These are phyloP conservation scores for Nannoperca obscura DNA, from an alignment of 2,797 vertebrate species.

Conservation along the genomic window DNA sequence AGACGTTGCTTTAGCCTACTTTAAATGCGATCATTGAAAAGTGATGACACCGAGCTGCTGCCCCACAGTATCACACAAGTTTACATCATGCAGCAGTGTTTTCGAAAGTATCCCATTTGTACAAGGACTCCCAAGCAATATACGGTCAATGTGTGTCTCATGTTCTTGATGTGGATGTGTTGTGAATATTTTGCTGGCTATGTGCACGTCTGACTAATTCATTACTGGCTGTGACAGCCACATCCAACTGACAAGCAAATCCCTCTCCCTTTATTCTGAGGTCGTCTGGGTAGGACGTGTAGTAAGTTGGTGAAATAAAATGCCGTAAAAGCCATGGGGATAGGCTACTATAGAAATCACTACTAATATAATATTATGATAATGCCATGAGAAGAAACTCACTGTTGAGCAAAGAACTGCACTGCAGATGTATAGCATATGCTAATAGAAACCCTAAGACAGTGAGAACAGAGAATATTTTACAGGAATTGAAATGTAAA, in stretches of 20 bases:
- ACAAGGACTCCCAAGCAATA: conserved; percentile 43
- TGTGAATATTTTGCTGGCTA: conserved; percentile 62
- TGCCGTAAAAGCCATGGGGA: conserved; percentile 9
- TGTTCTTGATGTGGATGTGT: conserved; percentile 64
- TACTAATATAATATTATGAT: conserved; percentile 5
- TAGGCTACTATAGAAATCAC: conserved; percentile 18
- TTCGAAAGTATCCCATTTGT: conserved; percentile 35
- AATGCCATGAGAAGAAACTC: conserved; percentile 5
- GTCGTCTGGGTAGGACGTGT: conserved; percentile 23
- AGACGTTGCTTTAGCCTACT: conserved; percentile 53
- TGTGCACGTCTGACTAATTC: conserved; percentile 68
- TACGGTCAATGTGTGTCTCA: conserved; percentile 54
- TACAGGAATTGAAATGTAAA: background rate
- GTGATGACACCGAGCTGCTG: conserved; percentile 58
- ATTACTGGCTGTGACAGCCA: conserved; percentile 59
- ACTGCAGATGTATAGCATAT: background rate
- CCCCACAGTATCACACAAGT: conserved; percentile 22
- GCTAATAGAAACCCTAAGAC: background rate
- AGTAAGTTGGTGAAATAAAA: conserved; percentile 24
- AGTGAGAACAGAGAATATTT: background rate
- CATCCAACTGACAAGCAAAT: conserved; percentile 58
- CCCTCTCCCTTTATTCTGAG: conserved; percentile 49
- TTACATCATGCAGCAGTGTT: conserved; percentile 47
- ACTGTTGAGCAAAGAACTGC: background rate
- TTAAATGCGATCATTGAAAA: conserved; percentile 62